phyloP scores from a whole-genome alignment of 2,113 vertebrate genomes.

The Alethe castanea region DNA sequence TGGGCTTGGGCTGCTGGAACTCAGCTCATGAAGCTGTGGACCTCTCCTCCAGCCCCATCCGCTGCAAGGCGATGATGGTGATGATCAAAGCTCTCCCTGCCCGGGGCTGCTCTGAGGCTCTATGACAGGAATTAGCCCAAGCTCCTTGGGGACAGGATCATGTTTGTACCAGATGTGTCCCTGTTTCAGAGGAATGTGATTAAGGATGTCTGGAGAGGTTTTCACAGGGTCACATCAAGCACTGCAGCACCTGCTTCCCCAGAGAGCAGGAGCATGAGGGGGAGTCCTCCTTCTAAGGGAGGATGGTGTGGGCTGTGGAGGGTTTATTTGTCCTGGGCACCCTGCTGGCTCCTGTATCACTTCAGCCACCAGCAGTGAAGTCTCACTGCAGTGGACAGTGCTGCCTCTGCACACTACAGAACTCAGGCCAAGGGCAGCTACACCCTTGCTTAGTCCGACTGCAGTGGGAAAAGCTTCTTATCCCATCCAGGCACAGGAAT shows the following conservation, averaged over 20 bases:
- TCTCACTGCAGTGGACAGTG: neutral
- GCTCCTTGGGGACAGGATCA: slow-evolving; percentile 42
- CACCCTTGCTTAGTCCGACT: neutral
- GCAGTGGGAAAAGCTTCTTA: neutral
- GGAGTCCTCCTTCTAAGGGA: neutral
- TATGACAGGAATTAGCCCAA: neutral
- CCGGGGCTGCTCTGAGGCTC: neutral
- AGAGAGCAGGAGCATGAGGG: neutral
- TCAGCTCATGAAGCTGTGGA: neutral
- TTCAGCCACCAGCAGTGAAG: neutral
- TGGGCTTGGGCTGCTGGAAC: neutral
- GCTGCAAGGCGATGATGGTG: neutral
- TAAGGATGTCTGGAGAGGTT: slow-evolving; percentile 3
- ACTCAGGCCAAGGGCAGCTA: neutral
- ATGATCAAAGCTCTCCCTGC: neutral
- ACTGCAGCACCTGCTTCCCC: slow-evolving; percentile 12
- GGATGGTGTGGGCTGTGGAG: accelerated
- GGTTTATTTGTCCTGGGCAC: neutral
- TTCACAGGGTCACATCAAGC: neutral
- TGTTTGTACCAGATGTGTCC: slow-evolving; percentile 60
- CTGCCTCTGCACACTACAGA: neutral
- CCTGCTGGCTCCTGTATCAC: neutral
- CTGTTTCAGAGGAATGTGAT: slow-evolving; percentile 62
- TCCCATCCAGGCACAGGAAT: neutral
- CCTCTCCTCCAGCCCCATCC: neutral